Evolutionary conservation across 2,797 vertebrate genomes (phyloP), one percentile per base, ranked within the genome.

Genomic region (Cirrhinus molitorella): DNA sequence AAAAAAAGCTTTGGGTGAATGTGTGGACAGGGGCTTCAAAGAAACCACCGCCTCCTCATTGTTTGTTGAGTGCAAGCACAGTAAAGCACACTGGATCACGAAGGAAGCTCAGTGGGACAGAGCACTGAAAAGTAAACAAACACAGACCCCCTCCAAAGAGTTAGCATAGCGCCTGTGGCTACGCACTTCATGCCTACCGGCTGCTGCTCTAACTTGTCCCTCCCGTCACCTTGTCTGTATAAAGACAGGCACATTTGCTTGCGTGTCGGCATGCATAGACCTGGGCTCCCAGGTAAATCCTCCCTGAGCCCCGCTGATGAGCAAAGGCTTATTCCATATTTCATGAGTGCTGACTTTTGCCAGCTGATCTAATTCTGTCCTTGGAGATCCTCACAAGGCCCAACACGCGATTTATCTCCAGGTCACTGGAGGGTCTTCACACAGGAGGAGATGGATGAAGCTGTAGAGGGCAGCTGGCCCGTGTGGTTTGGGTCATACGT

Each of bases 311-410:
- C 68, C 51, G 49, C 61, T 77, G 25, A 88, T 80, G 80, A 87
- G 87, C 83, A 83, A 68, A 80, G 70, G 77, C 78, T 87, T 80
- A 5, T 89, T 92, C 88, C 90, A 93, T 94, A 91, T 93, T 93
- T 94, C 89, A 92, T 91, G 86, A 93, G 86, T n/a, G 66, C 84
- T 93, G 91, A 93, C 93, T 91, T 91, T 92, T 93, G 91, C 91
- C 89, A 88, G 92, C 89, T 79, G 80, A 92, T 94, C 89, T 92
- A 90, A 93, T 94, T 93, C 92, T 92, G 92, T 92, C 94, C 93
- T 93, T 93, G 92, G 91, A 92, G 91, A 91, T 89, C 89, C 86
- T 82, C 49, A 43, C 91, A 88, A 91, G 87, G 88, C 89, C 89
- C 88, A 83, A 86, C 88, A 85, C 7, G 47, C 85, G 55, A 93